phyloP scores from a whole-genome alignment of 2,797 vertebrate genomes.

The Bucorvus abyssinicus region DNA sequence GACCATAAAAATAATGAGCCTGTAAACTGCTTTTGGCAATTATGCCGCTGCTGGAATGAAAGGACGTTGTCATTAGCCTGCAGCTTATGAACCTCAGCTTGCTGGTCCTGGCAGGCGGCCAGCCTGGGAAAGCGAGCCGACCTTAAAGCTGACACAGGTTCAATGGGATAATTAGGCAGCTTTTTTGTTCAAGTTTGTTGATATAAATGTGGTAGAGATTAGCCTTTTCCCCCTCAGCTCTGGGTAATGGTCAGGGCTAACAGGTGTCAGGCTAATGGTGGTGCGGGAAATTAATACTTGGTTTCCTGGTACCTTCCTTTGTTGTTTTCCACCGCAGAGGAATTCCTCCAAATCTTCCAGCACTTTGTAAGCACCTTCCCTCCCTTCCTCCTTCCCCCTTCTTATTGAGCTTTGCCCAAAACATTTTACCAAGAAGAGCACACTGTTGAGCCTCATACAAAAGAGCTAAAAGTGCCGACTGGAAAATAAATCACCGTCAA shows the following conservation, averaged over 20 bases:
- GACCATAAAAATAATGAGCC: slow-evolving; percentile 82
- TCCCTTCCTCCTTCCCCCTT: not conserved
- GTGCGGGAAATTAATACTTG: slow-evolving; percentile 89
- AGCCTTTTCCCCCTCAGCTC: slow-evolving; percentile 82
- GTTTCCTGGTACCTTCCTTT: slow-evolving; percentile 85
- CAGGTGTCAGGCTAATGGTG: slow-evolving; percentile 95
- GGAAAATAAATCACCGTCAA: slow-evolving; percentile 39
- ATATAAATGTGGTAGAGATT: slow-evolving; percentile 95
- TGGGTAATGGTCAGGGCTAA: slow-evolving; percentile 92
- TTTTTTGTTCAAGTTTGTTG: slow-evolving; percentile 94
- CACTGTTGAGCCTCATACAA: not conserved
- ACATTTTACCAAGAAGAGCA: slow-evolving; percentile 30
- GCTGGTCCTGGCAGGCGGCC: slow-evolving; percentile 83
- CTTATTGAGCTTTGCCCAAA: slow-evolving; percentile 65
- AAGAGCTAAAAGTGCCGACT: not conserved
- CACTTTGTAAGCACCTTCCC: slow-evolving; percentile 38
- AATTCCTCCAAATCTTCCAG: slow-evolving; percentile 73
- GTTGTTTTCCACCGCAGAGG: slow-evolving; percentile 71
- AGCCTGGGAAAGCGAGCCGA: slow-evolving; percentile 80
- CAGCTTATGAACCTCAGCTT: slow-evolving; percentile 87
- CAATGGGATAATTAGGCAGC: slow-evolving; percentile 94
- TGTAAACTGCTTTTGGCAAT: slow-evolving; percentile 86
- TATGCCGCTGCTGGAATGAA: slow-evolving; percentile 83
- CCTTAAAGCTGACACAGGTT: slow-evolving; percentile 81
- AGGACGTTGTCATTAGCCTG: slow-evolving; percentile 86